Evolutionary conservation across 2,797 vertebrate species (phyloP).

Genomic region (Malacoraja senta): DNA sequence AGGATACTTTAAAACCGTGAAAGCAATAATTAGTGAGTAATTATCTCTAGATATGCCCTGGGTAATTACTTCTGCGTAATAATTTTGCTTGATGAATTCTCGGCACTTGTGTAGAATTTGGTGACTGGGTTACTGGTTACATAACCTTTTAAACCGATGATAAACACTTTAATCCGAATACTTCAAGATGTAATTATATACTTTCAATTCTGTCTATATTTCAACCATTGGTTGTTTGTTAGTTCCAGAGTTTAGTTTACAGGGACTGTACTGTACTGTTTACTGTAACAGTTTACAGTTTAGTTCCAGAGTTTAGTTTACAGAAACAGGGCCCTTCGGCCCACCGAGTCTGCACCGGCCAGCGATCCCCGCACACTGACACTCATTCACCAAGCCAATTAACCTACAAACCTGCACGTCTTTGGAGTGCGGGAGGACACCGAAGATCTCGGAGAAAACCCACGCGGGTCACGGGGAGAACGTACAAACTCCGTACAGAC

Average conservation of each 20-base stretch:
- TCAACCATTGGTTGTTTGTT: neutral
- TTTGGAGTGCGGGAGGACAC: no score
- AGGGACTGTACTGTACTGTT: no score
- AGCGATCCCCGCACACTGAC: no score
- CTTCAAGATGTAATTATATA: neutral
- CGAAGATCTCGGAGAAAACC: no score
- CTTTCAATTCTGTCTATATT: neutral
- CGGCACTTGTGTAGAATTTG: neutral
- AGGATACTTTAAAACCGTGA: neutral
- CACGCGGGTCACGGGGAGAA: no score
- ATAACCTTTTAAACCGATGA: neutral
- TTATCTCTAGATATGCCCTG: neutral
- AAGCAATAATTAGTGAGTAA: neutral
- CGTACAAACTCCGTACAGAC: no score
- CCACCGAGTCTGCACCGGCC: no score
- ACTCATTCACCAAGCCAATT: no score
- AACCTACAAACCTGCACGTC: no score
- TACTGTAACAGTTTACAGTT: no score
- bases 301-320: neutral
- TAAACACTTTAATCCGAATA: neutral
- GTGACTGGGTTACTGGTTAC: neutral
- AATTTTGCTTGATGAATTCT: neutral
- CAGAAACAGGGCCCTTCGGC: no score
- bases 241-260: neutral
- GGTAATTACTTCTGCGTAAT: neutral